Evolutionary conservation across 2,888 invertebrate species (phyloP), one percentile per base, ranked within the genome.

Genomic region (Papilio gigon): DNA sequence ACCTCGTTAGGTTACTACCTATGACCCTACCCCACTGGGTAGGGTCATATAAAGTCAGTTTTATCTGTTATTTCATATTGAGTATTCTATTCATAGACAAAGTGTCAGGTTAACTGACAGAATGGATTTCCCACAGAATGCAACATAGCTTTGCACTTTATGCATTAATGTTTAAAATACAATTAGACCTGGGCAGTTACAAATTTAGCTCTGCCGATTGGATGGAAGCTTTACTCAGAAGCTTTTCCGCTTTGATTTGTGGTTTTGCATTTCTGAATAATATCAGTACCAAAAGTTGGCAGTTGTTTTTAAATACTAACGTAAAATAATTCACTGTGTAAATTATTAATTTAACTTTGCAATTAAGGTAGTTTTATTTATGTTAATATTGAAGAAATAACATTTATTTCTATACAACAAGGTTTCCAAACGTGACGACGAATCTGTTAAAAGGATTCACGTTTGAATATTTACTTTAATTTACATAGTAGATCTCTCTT

Each of bases 81-180:
- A 35, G 58, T 67, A 35, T 66, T 62, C 66, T 70, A 63, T 70
- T 63, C 58, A 37, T 60, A 1, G 40, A 2, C 25, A 12, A 6
- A 1, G 17, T 25, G 42, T 14, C 22, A 14, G 8, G 42, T 60
- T 22, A 37, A 14, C 60, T 25, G n/a, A n/a, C 40, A 60, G 22
- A 4, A 1, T 40, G 1, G 22, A 60, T 60, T 61, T 44, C 27
- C n/a, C 8, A 44, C 30, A 27, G 14, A 61, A 14, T 86, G 71
- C 82, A 84, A 90, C 90, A 90, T 78, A 84, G 87, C 84, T 86
- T 84, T 90, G 90, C 90, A 90, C 90, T 90, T 87, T 87, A 79
- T 75, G 76, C 42, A 61, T 61, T 42, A 42, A 61, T 61, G 42
- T 61, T 61, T 44, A 42, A 61, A 12, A 35, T n/a, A 4, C 27